Base-by-base conservation (phyloP, 64 coral and sea anemone genomes). In the Hydrozoanthus tunicans region DNA sequence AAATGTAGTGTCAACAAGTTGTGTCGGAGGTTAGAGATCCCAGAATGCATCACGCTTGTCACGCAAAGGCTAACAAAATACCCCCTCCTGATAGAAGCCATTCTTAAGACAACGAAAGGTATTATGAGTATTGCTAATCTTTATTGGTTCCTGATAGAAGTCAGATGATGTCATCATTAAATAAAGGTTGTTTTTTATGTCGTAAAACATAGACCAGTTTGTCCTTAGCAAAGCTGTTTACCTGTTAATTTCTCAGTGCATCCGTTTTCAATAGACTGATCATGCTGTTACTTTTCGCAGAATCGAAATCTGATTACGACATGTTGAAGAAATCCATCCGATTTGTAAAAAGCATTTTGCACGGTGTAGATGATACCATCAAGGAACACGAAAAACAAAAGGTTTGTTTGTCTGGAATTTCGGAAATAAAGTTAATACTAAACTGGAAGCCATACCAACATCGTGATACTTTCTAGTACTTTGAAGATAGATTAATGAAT, bases 101-200 rank as follows among this genome's bases (percentile, higher is more conserved):
- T 99, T 57, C 79, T 94, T 8, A 99, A 99, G 91, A 95, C 92
- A 1, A 99, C 97, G 4, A 99, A 96, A 94, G 90, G 97, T 99
- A 93, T 76, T 76, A 8, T 69, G 7, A 43, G 32, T 69, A 6
- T 2, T 17, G 15, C 6, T 14, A n/a, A 4, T 69, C 6, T 6
- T 14, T 69, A n/a, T 69, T 69, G 66, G 66, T 0, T 69, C 66
- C 15, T n/a, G 15, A 5, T 12, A 3, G 14, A 6, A 69, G 24
- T 3, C 24, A 69, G 0, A 0, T 43, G 32, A 43, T 43, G 32
- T 43, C 32, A 43, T 43, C 32, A 43, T 1, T 20, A 20, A 20
- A 20, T 20, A 20, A 20, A 20, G 20, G 20, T 20, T 20, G 20
- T 20, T 43, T 43, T 43, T 43, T 0, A 43, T 43, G 32, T 43